phyloP scores from a whole-genome alignment of 2,888 invertebrate species.

The Epistrophe grossulariae region DNA sequence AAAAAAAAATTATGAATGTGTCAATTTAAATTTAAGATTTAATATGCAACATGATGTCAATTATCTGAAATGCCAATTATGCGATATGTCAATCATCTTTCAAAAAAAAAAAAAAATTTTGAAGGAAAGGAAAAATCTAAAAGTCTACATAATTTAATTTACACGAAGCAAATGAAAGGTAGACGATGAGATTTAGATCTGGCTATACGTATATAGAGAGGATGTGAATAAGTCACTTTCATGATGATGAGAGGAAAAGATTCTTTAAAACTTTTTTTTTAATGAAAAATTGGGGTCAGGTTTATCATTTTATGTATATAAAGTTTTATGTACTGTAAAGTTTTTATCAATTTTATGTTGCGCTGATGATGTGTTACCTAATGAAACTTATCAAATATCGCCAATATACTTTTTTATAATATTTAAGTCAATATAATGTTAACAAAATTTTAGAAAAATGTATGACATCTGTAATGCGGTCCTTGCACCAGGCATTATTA shows the following conservation, averaged over 20 bases:
- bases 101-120: not conserved
- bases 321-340: not conserved
- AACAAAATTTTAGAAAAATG: no score
- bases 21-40: slow-evolving; percentile 36
- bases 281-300: not conserved
- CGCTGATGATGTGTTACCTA: not conserved
- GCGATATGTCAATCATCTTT: slow-evolving; percentile 31
- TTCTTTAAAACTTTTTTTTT: not conserved
- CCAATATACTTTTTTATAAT: not conserved
- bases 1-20: not conserved
- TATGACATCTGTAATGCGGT: no score
- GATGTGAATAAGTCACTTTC: not conserved
- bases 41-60: slow-evolving; percentile 37
- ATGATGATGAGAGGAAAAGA: not conserved
- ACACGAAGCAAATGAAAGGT: slow-evolving; percentile 27
- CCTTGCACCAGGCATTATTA: no score
- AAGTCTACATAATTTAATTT: slow-evolving; percentile 33
- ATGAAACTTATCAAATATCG: not conserved
- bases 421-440: not conserved
- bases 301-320: not conserved
- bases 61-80: slow-evolving; percentile 41
- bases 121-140: slow-evolving; percentile 3
- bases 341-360: not conserved
- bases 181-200: slow-evolving; percentile 3
- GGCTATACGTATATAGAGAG: not conserved